These are phyloP conservation scores for Athalia rosae DNA, from an alignment of 2,888 invertebrate species.

Conservation along the genomic window DNA sequence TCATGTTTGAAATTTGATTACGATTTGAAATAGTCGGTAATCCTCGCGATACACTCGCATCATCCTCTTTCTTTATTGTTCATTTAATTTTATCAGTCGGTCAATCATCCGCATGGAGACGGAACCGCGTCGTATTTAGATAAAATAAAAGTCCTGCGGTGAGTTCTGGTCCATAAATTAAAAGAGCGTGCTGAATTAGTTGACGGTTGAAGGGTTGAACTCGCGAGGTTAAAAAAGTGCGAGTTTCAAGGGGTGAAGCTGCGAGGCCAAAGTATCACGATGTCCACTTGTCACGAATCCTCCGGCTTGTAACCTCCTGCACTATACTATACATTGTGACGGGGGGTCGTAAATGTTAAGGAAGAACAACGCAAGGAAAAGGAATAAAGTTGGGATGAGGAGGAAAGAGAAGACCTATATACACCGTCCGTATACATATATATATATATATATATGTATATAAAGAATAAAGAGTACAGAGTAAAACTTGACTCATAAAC, in stretches of 20 bases:
- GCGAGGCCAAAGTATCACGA: conserved; percentile 23
- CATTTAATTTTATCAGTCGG: no score
- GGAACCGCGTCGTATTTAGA: no score
- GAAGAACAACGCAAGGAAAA: conserved; percentile 52
- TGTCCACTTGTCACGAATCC: conserved; percentile 44
- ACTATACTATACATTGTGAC: no score
- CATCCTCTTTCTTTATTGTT: no score
- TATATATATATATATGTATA: conserved; percentile 46
- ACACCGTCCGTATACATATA: not conserved
- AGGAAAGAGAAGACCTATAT: conserved; percentile 26
- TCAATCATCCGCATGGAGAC: no score
- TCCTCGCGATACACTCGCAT: no score
- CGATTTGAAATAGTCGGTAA: no score
- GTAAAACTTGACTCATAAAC: conserved; percentile 62
- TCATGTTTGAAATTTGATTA: no score
- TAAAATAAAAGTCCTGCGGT: not conserved
- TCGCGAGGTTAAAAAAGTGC: conserved; percentile 20
- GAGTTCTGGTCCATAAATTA: conserved; percentile 32
- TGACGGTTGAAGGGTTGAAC: conserved; percentile 23
- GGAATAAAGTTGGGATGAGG: conserved; percentile 40
- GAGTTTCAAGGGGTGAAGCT: conserved; percentile 1
- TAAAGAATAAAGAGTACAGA: conserved; percentile 43
- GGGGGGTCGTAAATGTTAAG: conserved; percentile 6
- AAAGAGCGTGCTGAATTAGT: not conserved
- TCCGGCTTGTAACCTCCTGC: no score